A percentile compares a stretch with the other conserved stretches of the same genome.
These are phyloP conservation scores for Tonatia bakeri DNA, from an alignment of 2,113 vertebrate genomes.

Conservation along the genomic window DNA sequence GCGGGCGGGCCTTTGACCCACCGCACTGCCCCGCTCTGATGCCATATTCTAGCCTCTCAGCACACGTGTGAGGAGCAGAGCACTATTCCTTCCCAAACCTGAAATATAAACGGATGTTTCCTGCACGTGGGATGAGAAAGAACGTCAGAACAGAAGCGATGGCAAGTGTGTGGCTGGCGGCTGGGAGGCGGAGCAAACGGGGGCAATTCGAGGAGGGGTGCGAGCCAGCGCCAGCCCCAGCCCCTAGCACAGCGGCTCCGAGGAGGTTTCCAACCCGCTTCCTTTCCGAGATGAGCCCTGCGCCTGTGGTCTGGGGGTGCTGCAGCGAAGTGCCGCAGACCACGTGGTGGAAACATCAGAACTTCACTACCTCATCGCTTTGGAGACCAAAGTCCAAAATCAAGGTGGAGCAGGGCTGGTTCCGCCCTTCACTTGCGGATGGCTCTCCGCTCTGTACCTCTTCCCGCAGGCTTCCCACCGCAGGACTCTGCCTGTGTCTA, in stretches of 20 bases:
- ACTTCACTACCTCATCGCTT: not conserved
- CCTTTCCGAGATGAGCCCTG: not conserved
- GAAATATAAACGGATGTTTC: not conserved
- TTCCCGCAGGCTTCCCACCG: not conserved
- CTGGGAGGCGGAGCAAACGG: not conserved
- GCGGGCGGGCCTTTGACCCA: not conserved
- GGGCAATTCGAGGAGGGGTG: not conserved
- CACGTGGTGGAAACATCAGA: no score
- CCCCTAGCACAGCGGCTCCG: not conserved
- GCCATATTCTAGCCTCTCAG: not conserved
- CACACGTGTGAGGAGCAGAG: not conserved
- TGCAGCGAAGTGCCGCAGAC: not conserved
- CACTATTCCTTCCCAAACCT: not conserved
- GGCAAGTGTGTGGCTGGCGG: not conserved
- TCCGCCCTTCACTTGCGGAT: not conserved
- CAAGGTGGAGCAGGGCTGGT: not conserved
- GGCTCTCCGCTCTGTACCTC: not conserved
- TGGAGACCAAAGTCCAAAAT: not conserved
- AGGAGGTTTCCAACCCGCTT: not conserved
- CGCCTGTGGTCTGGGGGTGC: not conserved
- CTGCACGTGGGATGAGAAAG: not conserved
- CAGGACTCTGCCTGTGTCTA: not conserved
- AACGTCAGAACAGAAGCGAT: not conserved
- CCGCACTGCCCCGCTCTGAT: accelerated
- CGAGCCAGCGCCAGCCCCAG: not conserved